Evolutionary conservation across 2,888 invertebrate species (phyloP).

Genomic region (Tachina grossa): DNA sequence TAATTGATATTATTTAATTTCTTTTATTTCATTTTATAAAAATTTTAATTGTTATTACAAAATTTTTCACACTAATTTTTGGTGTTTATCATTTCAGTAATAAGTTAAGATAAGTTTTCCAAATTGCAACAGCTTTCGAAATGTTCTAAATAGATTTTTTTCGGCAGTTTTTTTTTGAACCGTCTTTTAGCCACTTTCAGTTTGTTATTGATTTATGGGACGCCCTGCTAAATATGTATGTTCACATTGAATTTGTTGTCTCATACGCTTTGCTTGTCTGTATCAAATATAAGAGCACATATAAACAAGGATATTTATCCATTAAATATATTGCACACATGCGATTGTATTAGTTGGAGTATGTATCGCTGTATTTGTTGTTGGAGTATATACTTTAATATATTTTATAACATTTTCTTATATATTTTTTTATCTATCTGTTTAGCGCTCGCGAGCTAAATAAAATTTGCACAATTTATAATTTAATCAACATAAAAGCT

Average conservation of each 20-base stretch:
- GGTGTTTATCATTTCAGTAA: too few species aligned
- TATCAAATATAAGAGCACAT: not conserved
- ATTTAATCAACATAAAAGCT: slow-evolving; percentile 70
- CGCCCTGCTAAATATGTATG: not conserved
- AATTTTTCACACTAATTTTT: too few species aligned
- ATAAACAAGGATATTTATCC: not conserved
- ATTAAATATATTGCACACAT: not conserved
- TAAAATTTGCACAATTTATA: slow-evolving; percentile 58
- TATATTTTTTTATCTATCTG: slow-evolving; percentile 20
- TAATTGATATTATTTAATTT: too few species aligned
- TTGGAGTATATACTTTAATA: slow-evolving; percentile 10
- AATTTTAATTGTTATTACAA: too few species aligned
- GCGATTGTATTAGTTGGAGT: not conserved
- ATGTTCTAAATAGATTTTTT: too few species aligned
- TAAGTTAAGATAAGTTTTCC: too few species aligned
- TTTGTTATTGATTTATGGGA: too few species aligned
- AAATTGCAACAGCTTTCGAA: too few species aligned
- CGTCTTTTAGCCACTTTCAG: too few species aligned
- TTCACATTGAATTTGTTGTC: slow-evolving; percentile 16
- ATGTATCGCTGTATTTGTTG: not conserved
- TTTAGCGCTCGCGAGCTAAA: slow-evolving; percentile 41
- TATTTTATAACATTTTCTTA: slow-evolving; percentile 16
- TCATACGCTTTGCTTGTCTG: not conserved
- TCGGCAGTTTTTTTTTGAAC: too few species aligned
- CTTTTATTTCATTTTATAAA: too few species aligned